These are phyloP conservation scores for Phasianus colchicus DNA, from an alignment of 2,113 vertebrate species.

Conservation along the genomic window DNA sequence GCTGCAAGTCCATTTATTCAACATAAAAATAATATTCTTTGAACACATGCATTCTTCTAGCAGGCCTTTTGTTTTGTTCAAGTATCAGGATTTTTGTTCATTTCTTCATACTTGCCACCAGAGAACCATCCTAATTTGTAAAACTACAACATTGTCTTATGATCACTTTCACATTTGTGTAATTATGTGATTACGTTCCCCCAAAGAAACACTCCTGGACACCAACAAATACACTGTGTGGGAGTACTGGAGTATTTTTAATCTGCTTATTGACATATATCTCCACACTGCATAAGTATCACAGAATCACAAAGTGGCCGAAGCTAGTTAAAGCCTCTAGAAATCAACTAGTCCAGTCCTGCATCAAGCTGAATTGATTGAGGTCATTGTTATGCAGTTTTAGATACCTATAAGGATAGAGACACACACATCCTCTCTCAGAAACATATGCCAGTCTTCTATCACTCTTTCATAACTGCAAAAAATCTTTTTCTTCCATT, in stretches of 20 bases:
- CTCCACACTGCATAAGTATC: neutral
- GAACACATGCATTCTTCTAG: neutral
- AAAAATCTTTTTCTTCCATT: neutral
- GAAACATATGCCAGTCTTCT: neutral
- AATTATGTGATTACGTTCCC: neutral
- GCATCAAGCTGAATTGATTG: neutral
- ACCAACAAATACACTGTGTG: neutral
- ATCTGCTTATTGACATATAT: rapidly evolving
- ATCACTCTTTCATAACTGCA: neutral
- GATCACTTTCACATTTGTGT: neutral
- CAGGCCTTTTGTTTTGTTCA: neutral
- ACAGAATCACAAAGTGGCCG: neutral
- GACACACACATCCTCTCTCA: rapidly evolving
- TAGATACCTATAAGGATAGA: neutral
- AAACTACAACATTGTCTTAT: neutral
- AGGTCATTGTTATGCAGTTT: rapidly evolving
- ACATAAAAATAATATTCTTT: neutral
- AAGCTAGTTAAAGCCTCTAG: neutral
- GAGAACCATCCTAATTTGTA: neutral
- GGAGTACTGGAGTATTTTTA: neutral
- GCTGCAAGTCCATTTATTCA: neutral
- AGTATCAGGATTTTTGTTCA: neutral
- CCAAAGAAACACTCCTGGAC: neutral
- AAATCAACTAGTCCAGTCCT: neutral
- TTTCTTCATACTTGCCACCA: neutral